phyloP scores from a whole-genome alignment of 2,888 invertebrate species.

The Pecten maximus region DNA sequence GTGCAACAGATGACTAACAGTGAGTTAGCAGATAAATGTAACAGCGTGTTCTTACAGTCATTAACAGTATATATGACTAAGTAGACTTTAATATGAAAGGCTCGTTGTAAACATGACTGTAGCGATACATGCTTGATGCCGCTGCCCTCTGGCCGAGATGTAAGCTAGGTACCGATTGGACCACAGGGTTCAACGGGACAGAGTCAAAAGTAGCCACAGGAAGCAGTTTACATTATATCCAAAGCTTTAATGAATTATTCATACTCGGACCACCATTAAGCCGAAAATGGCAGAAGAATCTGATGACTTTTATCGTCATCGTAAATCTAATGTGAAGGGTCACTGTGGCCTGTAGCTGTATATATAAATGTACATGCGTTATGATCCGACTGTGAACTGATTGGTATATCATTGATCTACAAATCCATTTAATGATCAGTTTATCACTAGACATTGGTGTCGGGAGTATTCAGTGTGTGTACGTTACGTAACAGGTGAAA shows the following conservation, averaged over 20 bases:
- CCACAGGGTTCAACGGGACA: background rate
- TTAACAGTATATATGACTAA: constrained; percentile 18
- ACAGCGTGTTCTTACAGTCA: background rate
- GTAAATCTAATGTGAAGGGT: constrained; percentile 8
- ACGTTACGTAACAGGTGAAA: background rate
- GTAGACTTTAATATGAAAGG: background rate
- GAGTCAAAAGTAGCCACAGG: background rate
- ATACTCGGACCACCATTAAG: background rate
- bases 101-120: background rate
- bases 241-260: constrained; percentile 2
- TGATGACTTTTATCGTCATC: constrained; percentile 14
- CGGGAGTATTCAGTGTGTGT: background rate
- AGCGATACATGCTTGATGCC: background rate
- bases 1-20: background rate
- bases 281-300: background rate
- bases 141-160: background rate
- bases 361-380: background rate
- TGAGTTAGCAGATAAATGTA: background rate
- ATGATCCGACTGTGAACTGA: background rate
- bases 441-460: background rate
- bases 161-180: background rate
- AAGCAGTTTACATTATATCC: constrained; percentile 5
- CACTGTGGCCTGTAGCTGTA: background rate
- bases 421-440: constrained; percentile 26
- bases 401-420: background rate